A percentile compares a stretch with the other conserved stretches of the same genome.
Evolutionary conservation across 2,888 invertebrate species (phyloP).

Genomic region (Cataglyphis livida): DNA sequence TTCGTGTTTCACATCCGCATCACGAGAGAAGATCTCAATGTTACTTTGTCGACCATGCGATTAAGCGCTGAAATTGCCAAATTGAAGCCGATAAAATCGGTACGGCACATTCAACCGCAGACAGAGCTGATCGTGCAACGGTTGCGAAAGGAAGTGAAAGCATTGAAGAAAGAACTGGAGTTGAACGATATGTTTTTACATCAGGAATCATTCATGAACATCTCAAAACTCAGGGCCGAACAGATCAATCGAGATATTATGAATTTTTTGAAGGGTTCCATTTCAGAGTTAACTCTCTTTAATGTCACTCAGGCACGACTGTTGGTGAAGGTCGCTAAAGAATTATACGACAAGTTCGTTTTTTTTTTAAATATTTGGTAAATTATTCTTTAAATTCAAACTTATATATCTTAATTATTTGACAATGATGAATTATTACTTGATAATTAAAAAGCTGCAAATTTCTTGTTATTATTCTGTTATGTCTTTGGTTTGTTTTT

Average conservation of each 20-base stretch:
- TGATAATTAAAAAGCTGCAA: neutral
- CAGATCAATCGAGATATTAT: constrained; percentile 82
- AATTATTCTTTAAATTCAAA: neutral
- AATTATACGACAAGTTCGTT: constrained; percentile 77
- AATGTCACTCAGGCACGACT: constrained; percentile 82
- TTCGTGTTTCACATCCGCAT: constrained; percentile 85
- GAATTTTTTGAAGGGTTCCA: constrained; percentile 82
- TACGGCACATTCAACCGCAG: constrained; percentile 69
- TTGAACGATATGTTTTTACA: constrained; percentile 82
- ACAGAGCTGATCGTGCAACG: constrained; percentile 74
- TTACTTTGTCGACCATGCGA: constrained; percentile 84
- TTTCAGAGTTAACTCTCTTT: constrained; percentile 82
- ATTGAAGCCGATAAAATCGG: constrained; percentile 67
- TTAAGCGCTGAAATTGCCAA: constrained; percentile 79
- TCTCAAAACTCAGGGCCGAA: constrained; percentile 81
- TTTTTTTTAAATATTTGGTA: neutral
- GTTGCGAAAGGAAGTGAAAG: constrained; percentile 78
- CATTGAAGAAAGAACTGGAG: constrained; percentile 80
- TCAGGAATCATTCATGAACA: constrained; percentile 80
- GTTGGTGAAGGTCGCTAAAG: constrained; percentile 83
- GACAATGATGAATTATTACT: neutral
- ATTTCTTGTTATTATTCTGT: neutral
- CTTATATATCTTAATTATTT: neutral
- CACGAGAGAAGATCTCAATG: constrained; percentile 79
- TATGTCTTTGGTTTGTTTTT: neutral